Evolutionary conservation across 2,113 vertebrate genomes (phyloP).

Genomic region (Cynoglossus semilaevis): DNA sequence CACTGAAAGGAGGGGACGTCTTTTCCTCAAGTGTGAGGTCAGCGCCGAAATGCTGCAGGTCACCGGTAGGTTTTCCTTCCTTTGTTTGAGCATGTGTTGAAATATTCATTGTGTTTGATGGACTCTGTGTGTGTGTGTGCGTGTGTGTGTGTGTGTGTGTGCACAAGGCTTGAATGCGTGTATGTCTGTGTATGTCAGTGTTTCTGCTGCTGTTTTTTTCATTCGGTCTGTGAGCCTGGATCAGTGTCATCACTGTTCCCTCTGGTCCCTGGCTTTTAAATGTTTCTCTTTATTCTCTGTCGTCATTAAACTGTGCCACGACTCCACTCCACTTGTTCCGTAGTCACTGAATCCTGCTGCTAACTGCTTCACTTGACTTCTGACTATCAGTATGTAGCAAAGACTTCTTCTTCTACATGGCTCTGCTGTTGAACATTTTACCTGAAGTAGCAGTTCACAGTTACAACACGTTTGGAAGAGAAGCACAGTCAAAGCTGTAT

Average conservation of each 20-base stretch:
- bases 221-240: conserved; percentile 6
- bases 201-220: neutral
- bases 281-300: conserved; percentile 3
- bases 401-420: conserved; percentile 8
- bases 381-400: conserved; percentile 22
- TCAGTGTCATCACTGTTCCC: conserved; percentile 15
- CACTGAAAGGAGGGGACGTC: conserved; percentile 89
- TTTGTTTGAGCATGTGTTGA: neutral
- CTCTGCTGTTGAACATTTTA: conserved; percentile 16
- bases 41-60: conserved; percentile 85
- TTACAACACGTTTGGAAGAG: conserved; percentile 36
- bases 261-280: conserved; percentile 12
- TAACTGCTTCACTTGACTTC: conserved; percentile 5
- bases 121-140: neutral
- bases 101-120: neutral
- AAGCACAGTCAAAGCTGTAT: conserved; percentile 31
- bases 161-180: neutral
- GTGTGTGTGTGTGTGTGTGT: neutral
- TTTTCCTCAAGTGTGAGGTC: conserved; percentile 91
- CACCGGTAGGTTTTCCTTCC: conserved; percentile 76
- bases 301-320: conserved; percentile 15
- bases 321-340: conserved; percentile 1
- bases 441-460: conserved; percentile 22
- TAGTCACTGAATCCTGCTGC: conserved; percentile 1
- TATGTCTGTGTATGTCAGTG: neutral